These are phyloP conservation scores for Neoascia interrupta DNA, from an alignment of 2,888 invertebrate genomes.

Conservation along the genomic window DNA sequence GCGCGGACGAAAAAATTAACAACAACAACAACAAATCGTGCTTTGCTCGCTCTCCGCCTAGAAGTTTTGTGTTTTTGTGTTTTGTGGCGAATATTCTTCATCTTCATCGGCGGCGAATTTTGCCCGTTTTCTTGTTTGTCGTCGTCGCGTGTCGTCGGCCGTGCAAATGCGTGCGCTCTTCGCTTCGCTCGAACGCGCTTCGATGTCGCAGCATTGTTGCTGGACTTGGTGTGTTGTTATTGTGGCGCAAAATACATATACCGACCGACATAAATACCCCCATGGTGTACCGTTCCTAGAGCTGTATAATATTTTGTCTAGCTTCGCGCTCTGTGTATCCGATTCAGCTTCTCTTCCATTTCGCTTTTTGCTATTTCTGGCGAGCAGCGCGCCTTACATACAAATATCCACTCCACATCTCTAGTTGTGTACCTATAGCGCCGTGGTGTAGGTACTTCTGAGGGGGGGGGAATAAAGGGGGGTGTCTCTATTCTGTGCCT, in stretches of 20 bases:
- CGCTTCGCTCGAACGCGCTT: conserved; percentile 59
- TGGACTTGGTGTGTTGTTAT: conserved; percentile 38
- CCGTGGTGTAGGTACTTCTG: conserved; percentile 3
- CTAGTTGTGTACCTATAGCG: conserved; percentile 51
- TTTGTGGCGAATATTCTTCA: too few relatives aligned
- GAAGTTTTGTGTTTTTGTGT: too few relatives aligned
- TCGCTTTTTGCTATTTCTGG: conserved; percentile 68
- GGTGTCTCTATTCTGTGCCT: too few relatives aligned
- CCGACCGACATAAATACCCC: too few relatives aligned
- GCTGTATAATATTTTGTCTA: conserved; percentile 31
- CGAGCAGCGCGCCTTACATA: conserved; percentile 65
- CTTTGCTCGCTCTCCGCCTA: too few relatives aligned
- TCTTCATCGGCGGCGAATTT: too few relatives aligned
- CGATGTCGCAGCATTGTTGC: conserved; percentile 60
- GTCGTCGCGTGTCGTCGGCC: too few relatives aligned
- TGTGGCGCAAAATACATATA: conserved; percentile 43
- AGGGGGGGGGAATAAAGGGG: too few relatives aligned
- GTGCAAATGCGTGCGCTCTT: conserved; percentile 38
- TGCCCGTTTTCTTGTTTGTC: too few relatives aligned
- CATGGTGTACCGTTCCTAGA: neutral
- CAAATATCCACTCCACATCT: conserved; percentile 11
- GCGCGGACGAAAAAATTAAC: too few relatives aligned
- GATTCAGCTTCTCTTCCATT: conserved; percentile 60
- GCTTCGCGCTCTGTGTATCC: conserved; percentile 53
- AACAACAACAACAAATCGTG: too few relatives aligned